These are phyloP conservation scores for Cirrhinus mrigala DNA, from an alignment of 2,797 vertebrate genomes.

Conservation along the genomic window DNA sequence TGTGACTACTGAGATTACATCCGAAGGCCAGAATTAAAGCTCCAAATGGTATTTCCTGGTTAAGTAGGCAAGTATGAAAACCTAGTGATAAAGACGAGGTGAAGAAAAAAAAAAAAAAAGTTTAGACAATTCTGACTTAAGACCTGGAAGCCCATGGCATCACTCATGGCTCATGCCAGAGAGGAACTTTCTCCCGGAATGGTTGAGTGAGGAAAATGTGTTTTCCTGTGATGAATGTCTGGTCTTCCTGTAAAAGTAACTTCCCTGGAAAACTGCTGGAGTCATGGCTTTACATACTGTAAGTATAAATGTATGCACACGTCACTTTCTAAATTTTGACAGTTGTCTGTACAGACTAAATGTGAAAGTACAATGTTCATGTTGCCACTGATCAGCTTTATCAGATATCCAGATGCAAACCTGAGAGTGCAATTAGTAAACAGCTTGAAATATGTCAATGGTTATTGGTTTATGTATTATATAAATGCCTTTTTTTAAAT, in stretches of 20 bases:
- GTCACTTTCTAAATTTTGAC: slow-evolving; percentile 60
- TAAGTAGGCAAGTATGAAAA: neutral
- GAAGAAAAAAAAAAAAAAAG: neutral
- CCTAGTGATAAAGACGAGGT: neutral
- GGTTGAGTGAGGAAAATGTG: slow-evolving; percentile 26
- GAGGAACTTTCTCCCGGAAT: slow-evolving; percentile 8
- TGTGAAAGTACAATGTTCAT: neutral
- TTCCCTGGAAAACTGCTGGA: slow-evolving; percentile 76
- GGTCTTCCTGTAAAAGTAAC: slow-evolving; percentile 19
- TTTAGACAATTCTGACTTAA: neutral
- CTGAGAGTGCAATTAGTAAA: slow-evolving; percentile 5
- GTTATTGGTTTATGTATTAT: neutral
- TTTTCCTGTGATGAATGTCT: slow-evolving; percentile 46
- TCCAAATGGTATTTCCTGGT: neutral
- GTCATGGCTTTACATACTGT: slow-evolving; percentile 77
- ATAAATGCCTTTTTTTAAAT: neutral
- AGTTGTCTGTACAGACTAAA: slow-evolving; percentile 3
- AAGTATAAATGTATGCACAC: slow-evolving; percentile 69
- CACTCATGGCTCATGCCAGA: neutral
- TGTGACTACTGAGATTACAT: neutral
- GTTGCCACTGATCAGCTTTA: slow-evolving; percentile 47
- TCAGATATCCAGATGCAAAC: slow-evolving; percentile 1
- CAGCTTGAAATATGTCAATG: neutral
- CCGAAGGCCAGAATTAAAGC: neutral
- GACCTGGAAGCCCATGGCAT: neutral